Base-by-base conservation (phyloP, 2,797 vertebrate genomes). In the Melopsittacus undulatus region DNA sequence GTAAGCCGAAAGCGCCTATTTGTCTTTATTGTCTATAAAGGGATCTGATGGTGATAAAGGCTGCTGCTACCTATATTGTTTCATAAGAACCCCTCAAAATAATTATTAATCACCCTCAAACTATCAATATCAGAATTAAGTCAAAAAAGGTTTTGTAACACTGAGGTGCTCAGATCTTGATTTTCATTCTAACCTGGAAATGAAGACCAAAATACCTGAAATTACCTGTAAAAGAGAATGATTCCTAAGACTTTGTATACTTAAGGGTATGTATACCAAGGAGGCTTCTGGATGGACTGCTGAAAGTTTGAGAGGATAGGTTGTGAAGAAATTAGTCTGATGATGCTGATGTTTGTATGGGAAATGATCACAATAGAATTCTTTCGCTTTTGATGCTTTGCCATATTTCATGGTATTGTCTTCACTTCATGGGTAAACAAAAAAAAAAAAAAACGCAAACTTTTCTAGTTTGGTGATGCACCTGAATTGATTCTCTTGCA, bases 361-460 rank as follows among this genome's bases (percentile, higher is more conserved):
- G 11, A 27, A 62, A 82, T 1, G 5, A 56, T 52, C 24, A 29
- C 13, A 45, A 13, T 4, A 74, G 8, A 68, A 72, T 46, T 42
- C 12, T 74, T 73, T 4, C 5, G 3, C 36, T 81, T 89, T 42
- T 51, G 52, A 48, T 30, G 13, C 62, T 87, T 75, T 79, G 4
- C 5, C 7, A 3, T 13, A 2, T 52, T 75, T 91, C 29, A 43
- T 20, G 63, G 8, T 9, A 2, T 40, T 82, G 19, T 54, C 14
- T 10, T 82, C 32, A 23, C 17, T 89, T 87, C 8, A 22, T 11
- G 36, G 16, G 5, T 17, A 74, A 64, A 66, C 5, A 51, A 62
- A 42, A 10, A 52, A 9, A 0, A 51, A 62, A 42, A 10, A 52
- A 9, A 0, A 1, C 22, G 10, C n/a, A 34, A 57, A 34, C n/a